phyloP scores from a whole-genome alignment of 2,797 vertebrate species.

The Muscicapa comitata region DNA sequence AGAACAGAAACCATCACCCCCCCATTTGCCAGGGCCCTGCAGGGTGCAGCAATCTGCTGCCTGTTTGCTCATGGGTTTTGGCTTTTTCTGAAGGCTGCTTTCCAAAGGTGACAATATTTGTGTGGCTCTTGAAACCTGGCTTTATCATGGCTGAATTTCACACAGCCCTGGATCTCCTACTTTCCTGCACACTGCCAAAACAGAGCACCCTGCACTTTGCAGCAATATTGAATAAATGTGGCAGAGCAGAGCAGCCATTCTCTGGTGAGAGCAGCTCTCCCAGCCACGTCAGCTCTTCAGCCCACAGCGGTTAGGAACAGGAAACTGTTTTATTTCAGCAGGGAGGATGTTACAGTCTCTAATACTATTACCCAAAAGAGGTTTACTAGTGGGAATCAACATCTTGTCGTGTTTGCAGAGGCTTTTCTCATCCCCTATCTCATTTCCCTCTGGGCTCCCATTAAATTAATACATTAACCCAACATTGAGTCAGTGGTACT shows the following conservation, averaged over 20 bases:
- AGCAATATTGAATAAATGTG: background rate
- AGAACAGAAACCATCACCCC: background rate
- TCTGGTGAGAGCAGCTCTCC: background rate
- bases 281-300: background rate
- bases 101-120: background rate
- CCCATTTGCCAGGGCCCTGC: background rate
- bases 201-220: background rate
- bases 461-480: constrained; percentile 19
- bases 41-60: background rate
- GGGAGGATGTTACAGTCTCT: background rate
- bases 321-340: constrained; percentile 9
- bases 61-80: background rate
- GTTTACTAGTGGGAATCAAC: constrained; percentile 18
- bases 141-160: background rate
- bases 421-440: background rate
- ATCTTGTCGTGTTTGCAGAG: background rate
- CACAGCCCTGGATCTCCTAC: background rate
- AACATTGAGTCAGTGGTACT: background rate
- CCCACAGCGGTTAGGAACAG: background rate
- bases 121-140: background rate
- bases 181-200: background rate
- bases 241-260: background rate
- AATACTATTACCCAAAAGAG: constrained; percentile 5
- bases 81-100: background rate
- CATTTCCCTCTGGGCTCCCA: constrained; percentile 6